These are phyloP conservation scores for Microtus pennsylvanicus DNA, from an alignment of 2,113 vertebrate species.

Conservation along the genomic window DNA sequence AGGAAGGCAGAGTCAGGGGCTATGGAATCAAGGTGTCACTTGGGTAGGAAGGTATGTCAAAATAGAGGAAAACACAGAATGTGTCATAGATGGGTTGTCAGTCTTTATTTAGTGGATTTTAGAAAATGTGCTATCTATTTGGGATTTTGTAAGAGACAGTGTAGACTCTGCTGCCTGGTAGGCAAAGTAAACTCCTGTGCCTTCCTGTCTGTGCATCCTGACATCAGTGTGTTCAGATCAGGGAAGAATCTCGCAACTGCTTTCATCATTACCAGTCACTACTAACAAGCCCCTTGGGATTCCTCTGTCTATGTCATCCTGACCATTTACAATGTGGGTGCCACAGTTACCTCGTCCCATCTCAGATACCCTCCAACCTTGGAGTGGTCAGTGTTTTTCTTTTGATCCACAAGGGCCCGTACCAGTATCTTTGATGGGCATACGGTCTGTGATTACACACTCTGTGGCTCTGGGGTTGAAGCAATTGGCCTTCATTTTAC, in stretches of 20 bases:
- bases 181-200: background rate
- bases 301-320: background rate
- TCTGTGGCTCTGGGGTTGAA: background rate
- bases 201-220: background rate
- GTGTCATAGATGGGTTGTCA: no score
- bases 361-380: background rate
- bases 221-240: background rate
- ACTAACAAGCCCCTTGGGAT: background rate
- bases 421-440: background rate
- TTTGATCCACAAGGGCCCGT: background rate
- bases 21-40: background rate
- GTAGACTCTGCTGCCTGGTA: background rate
- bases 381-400: background rate
- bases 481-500: background rate
- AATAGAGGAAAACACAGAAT: background rate
- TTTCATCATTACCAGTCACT: background rate
- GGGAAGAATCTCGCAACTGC: background rate
- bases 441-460: accelerated
- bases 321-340: background rate
- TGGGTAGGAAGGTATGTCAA: background rate
- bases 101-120: background rate
- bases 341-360: accelerated
- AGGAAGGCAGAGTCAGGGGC: background rate
- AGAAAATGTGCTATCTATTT: background rate
- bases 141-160: background rate